These are phyloP conservation scores for Catocala sponsa DNA, from an alignment of 2,888 invertebrate species.

Conservation along the genomic window DNA sequence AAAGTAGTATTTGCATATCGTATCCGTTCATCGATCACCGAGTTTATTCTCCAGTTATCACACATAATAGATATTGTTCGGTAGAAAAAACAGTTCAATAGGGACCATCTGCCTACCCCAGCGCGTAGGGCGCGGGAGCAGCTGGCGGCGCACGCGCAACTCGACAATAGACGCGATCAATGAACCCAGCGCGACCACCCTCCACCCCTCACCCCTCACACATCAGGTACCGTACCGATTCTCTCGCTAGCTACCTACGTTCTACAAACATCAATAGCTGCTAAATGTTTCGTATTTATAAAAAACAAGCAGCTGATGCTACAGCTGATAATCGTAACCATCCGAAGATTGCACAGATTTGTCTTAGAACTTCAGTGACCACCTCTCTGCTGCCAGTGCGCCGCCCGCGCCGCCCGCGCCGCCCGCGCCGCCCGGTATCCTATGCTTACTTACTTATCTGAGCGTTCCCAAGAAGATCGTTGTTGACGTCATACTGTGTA, in stretches of 20 bases:
- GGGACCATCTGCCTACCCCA: constrained; percentile 76
- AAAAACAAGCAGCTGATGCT: constrained; percentile 45
- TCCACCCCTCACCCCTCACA: constrained; percentile 67
- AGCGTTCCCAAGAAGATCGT: no score
- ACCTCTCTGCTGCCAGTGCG: no score
- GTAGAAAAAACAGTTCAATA: constrained; percentile 56
- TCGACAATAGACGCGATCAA: constrained; percentile 81
- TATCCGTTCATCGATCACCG: constrained; percentile 40
- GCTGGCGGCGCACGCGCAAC: constrained; percentile 81
- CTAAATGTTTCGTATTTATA: constrained; percentile 9
- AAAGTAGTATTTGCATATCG: constrained; percentile 29
- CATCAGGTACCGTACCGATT: constrained; percentile 65
- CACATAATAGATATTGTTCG: constrained; percentile 54
- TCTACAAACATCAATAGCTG: constrained; percentile 21
- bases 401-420: no score
- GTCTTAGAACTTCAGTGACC: no score
- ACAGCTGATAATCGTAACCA: constrained; percentile 28
- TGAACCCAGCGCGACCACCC: constrained; percentile 76
- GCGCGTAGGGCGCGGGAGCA: constrained; percentile 70
- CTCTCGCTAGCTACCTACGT: constrained; percentile 37
- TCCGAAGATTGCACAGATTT: not conserved
- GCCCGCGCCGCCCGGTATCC: no score
- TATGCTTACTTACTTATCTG: no score
- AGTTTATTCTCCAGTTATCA: constrained; percentile 45
- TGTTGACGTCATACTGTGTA: no score